phyloP scores from a whole-genome alignment of 2,888 invertebrate genomes.

The Oxycera nigricornis region DNA sequence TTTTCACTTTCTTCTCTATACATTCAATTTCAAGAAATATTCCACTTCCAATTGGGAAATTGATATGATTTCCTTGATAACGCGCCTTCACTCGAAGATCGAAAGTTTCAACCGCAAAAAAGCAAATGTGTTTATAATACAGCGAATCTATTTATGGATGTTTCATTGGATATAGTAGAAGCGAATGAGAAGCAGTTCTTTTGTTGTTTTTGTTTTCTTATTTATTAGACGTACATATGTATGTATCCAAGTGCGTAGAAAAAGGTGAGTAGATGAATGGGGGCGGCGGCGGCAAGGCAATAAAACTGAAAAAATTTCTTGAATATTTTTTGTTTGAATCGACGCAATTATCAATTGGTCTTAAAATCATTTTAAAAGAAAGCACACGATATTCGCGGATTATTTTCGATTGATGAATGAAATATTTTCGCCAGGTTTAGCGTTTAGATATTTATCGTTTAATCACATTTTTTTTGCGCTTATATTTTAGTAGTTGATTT shows the following conservation, averaged over 20 bases:
- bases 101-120: background rate
- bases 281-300: slow-evolving; percentile 18
- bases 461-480: no score
- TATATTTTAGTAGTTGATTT: no score
- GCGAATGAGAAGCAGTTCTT: slow-evolving; percentile 9
- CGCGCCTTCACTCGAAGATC: background rate
- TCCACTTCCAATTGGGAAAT: no score
- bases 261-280: background rate
- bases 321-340: slow-evolving; percentile 5
- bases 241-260: slow-evolving; percentile 36
- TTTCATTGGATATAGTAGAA: background rate
- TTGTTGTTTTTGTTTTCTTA: background rate
- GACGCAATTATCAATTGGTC: background rate
- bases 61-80: no score
- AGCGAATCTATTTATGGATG: slow-evolving; percentile 26
- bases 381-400: background rate
- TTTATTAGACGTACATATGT: background rate
- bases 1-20: no score
- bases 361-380: no score
- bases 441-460: background rate
- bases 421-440: background rate
- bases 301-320: slow-evolving; percentile 18
- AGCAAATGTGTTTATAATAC: slow-evolving; percentile 2
- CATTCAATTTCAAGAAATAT: no score
- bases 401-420: background rate